Percentiles rank a stretch among this genome's conserved stretches.
These are phyloP conservation scores for Zaprionus vittiger DNA, from an alignment of 1,140 invertebrate genomes.

Conservation along the genomic window DNA sequence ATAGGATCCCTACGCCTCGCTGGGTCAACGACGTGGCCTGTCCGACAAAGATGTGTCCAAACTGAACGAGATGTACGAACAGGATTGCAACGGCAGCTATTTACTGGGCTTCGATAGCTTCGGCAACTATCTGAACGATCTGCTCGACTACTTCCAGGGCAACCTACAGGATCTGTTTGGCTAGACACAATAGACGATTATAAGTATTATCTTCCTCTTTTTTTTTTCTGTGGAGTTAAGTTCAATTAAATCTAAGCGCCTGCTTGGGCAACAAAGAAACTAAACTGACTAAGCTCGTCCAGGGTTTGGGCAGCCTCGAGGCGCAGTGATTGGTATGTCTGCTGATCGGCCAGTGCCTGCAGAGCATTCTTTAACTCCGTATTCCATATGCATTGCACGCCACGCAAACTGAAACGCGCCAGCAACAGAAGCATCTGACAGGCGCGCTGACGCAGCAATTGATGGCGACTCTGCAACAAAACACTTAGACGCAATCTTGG, in stretches of 20 bases:
- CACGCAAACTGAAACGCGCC: slow-evolving; percentile 87
- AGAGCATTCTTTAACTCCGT: slow-evolving; percentile 85
- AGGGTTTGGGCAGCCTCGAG: slow-evolving; percentile 85
- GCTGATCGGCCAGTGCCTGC: slow-evolving; percentile 85
- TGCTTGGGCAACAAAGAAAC: slow-evolving; percentile 84
- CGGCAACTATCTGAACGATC: slow-evolving; percentile 65
- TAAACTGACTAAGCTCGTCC: slow-evolving; percentile 85
- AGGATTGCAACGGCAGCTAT: slow-evolving; percentile 79
- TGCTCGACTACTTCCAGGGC: slow-evolving; percentile 77
- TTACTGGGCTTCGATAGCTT: slow-evolving; percentile 70
- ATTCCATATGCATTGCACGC: slow-evolving; percentile 88
- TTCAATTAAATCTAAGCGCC: slow-evolving; percentile 25
- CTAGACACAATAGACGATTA: slow-evolving; percentile 27
- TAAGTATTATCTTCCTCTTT: neutral
- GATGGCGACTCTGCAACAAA: slow-evolving; percentile 87
- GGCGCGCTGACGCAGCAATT: slow-evolving; percentile 87
- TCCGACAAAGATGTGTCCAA: slow-evolving; percentile 88
- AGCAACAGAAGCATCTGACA: slow-evolving; percentile 89
- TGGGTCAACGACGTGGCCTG: slow-evolving; percentile 88
- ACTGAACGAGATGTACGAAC: slow-evolving; percentile 88
- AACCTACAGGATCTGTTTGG: slow-evolving; percentile 65
- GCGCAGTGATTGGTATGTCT: slow-evolving; percentile 48
- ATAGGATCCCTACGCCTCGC: slow-evolving; percentile 77
- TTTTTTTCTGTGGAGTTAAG: slow-evolving; percentile 7
- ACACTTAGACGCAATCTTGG: slow-evolving; percentile 86